Evolutionary conservation across 2,888 invertebrate genomes (phyloP).

Genomic region (Chalcosyrphus nemorum): DNA sequence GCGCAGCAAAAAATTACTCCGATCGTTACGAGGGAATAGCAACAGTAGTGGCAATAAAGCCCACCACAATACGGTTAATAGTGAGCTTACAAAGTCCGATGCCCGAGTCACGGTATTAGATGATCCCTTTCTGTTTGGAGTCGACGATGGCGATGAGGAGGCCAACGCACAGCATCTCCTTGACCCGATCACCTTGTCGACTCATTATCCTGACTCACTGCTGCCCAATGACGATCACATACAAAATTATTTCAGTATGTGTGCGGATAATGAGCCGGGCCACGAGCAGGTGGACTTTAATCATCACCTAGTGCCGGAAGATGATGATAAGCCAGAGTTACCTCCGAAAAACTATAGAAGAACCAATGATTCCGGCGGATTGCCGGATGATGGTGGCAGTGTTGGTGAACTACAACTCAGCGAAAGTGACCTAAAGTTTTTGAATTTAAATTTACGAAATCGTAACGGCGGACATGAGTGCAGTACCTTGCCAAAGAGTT

Average conservation of each 20-base stretch:
- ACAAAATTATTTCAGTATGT: conserved; percentile 77
- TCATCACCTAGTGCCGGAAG: conserved; percentile 62
- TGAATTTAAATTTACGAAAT: conserved; percentile 80
- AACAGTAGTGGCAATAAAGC: conserved; percentile 75
- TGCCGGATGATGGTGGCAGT: conserved; percentile 37
- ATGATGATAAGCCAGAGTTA: conserved; percentile 57
- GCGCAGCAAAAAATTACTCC: conserved; percentile 78
- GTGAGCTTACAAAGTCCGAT: conserved; percentile 78
- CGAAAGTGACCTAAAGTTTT: conserved; percentile 80
- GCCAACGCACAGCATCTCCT: conserved; percentile 29
- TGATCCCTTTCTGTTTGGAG: conserved; percentile 81
- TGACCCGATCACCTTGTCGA: conserved; percentile 57
- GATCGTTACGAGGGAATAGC: conserved; percentile 78
- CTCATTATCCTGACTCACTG: conserved; percentile 62
- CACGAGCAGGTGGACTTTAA: conserved; percentile 68
- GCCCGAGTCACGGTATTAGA: conserved; percentile 81
- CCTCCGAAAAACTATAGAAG: conserved; percentile 55
- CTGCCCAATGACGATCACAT: conserved; percentile 76
- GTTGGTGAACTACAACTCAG: conserved; percentile 77
- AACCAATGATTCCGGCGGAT: conserved; percentile 9
- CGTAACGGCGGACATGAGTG: conserved; percentile 72
- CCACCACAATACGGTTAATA: conserved; percentile 46
- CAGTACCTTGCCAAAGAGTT: conserved; percentile 79
- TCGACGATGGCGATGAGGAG: conserved; percentile 73
- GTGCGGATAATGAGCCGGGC: conserved; percentile 73